Evolutionary conservation across 2,888 invertebrate genomes (phyloP), one percentile per base, ranked within the genome.

Genomic region (Ophion costatus): DNA sequence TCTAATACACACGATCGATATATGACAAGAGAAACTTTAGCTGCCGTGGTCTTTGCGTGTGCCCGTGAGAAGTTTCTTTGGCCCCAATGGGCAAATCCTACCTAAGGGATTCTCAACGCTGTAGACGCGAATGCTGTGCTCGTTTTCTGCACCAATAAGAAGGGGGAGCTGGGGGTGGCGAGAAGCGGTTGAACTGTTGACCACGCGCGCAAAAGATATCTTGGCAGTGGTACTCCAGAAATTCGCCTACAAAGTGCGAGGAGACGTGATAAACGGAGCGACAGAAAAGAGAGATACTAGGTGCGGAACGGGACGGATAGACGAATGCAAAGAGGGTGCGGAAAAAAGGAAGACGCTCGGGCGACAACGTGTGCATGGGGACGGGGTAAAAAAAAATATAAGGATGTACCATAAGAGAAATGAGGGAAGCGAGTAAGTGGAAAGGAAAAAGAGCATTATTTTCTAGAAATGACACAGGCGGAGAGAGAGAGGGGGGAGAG

Each of bases 151-250:
- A 79, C 14, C 45, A 45, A 45, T 11, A 3, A 17, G 45, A 14
- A 11, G 14, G 14, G 45, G 14, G 45, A 45, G 14, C 2, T 45
- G 45, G 45, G 11, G 42, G 42, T 1, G 42, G 11, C 74, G 78
- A 22, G 38, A 73, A 64, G 74, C 66, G 70, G 79, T 66, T 67
- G 59, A 51, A 67, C 90, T 90, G 91, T 88, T 89, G 86, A 88
- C 89, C 88, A 87, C 86, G 91, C 92, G 92, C 93, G 93, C 91
- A 89, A 89, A 90, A 90, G 89, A 90, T 88, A 92, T 92, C 92
- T n/a, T 56, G 77, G 59, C 77, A 63, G 78, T 75, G 80, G 82
- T 42, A 74, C 76, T 77, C 56, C 76, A 71, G 77, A 80, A 73
- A 73, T 69, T 79, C 82, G 73, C 74, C 86, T 79, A 73, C 17